phyloP scores from a whole-genome alignment of 1,140 invertebrate species.

The Drosophila takahashii region DNA sequence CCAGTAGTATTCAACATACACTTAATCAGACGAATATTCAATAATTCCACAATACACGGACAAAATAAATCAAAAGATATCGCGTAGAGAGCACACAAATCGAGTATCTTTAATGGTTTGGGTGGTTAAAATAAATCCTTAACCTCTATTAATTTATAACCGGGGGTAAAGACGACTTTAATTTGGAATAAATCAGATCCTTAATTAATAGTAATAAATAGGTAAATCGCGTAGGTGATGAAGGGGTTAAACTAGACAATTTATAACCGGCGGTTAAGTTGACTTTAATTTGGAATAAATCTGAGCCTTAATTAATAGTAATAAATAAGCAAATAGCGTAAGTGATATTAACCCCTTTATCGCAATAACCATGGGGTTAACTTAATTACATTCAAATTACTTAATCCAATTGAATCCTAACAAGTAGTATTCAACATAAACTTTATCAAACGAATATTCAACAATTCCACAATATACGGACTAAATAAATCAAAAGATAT shows the following conservation, averaged over 20 bases:
- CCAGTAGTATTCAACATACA: conserved; percentile 46
- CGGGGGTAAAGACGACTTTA: neutral
- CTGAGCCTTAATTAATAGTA: neutral
- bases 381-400: conserved; percentile 29
- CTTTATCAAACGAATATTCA: conserved; percentile 50
- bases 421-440: conserved; percentile 46
- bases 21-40: conserved; percentile 51
- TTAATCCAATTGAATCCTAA: conserved; percentile 43
- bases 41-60: conserved; percentile 41
- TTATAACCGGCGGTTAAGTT: too few species aligned
- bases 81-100: conserved; percentile 1
- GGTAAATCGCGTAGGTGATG: too few species aligned
- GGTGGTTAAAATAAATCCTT: neutral
- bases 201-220: too few species aligned
- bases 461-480: conserved; percentile 41
- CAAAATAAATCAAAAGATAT: conserved; percentile 44
- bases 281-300: neutral
- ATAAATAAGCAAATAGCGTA: neutral
- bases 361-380: neutral
- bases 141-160: too few species aligned
- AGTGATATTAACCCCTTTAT: too few species aligned
- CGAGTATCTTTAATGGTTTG: neutral
- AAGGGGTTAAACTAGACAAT: too few species aligned
- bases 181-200: too few species aligned
- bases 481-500: conserved; percentile 45